Evolutionary conservation across 2,113 vertebrate genomes (phyloP), one percentile per base, ranked within the genome.

Genomic region (Phyllostomus hastatus): DNA sequence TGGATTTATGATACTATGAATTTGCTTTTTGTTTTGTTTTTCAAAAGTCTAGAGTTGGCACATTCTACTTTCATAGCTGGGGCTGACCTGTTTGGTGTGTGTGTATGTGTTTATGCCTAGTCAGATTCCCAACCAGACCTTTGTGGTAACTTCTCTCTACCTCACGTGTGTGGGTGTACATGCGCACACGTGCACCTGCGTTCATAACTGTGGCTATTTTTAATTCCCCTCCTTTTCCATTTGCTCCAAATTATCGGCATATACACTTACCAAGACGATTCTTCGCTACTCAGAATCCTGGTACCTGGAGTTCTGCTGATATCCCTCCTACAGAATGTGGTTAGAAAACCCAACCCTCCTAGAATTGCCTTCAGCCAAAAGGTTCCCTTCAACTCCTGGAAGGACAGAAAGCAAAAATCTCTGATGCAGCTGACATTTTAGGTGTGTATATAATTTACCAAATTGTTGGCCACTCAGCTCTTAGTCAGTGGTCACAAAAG

Each of bases 381-480:
- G 92, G 52, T 91, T 95, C 83, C 78, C 95, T 95, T 96, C 95
- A 97, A 10, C 88, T 80, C 38, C 70, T 89, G 83, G 35, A 93
- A 87, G 66, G 75, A 41, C 10, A 93, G 92, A 97, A 75, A 95
- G 93, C 95, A 97, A 97, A 97, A 84, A 86, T 88, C 94, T 96
- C 97, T 66, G 95, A 92, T 94, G 96, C 97, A 93, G 97, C 91
- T 98, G 96, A 96, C 97, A 95, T 46, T 97, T 97, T 97, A 86
- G 69, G 95, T 97, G 97, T 97, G 95, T 97, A 73, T 97, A 88
- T 98, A 98, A 98, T 98, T 98, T 96, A 76, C 96, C 89, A 83
- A 95, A 98, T 97, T 97, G 97, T 97, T 98, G 98, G 97, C 98
- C 97, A 88, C 95, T 98, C 89, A 95, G 94, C 78, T 95, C 95